Evolutionary conservation across 2,888 invertebrate genomes (phyloP), one percentile per base, ranked within the genome.

Genomic region (Tetropium fuscum): DNA sequence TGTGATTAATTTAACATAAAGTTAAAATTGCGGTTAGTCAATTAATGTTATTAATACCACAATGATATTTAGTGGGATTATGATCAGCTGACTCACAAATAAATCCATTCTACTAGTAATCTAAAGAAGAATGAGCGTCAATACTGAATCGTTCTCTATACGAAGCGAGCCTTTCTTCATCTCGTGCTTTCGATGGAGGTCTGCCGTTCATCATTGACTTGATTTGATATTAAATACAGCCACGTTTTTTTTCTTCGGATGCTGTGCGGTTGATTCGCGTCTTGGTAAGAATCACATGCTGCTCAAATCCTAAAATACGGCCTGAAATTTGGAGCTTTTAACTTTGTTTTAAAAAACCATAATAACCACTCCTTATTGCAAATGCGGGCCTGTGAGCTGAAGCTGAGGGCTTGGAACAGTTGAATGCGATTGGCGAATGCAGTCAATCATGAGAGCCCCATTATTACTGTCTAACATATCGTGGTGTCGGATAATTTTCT

Each of bases 311-410:
- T 58, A 65, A 68, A 68, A 63, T 66, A 66, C 66, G 65, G 58
- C 55, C 63, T 49, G 54, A 70, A 69, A 66, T 70, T 71, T 66
- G 69, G 66, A 63, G 70, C 73, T 67, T 66, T 73, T 73, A 73
- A 72, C 73, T 74, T 72, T 74, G 73, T 75, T 44, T 58, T 58
- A 75, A 68, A 65, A 64, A 62, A 56, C 53, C 53, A 60, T 74
- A 74, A 76, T 74, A 70, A 74, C 72, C 76, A 69, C 75, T 74
- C 74, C 74, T 76, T 74, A 74, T 73, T 74, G 70, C 73, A 64
- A 74, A 72, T 74, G 72, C 71, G 66, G 71, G 69, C 68, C 68
- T 66, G 66, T 67, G 60, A 68, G 67, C 62, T 63, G 64, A 63
- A 66, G 62, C 55, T 51, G 48, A 54, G 47, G 53, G 63, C 57